These are phyloP conservation scores for Masnerella sp. DNA, from an alignment of 2,888 invertebrate genomes.

Conservation along the genomic window DNA sequence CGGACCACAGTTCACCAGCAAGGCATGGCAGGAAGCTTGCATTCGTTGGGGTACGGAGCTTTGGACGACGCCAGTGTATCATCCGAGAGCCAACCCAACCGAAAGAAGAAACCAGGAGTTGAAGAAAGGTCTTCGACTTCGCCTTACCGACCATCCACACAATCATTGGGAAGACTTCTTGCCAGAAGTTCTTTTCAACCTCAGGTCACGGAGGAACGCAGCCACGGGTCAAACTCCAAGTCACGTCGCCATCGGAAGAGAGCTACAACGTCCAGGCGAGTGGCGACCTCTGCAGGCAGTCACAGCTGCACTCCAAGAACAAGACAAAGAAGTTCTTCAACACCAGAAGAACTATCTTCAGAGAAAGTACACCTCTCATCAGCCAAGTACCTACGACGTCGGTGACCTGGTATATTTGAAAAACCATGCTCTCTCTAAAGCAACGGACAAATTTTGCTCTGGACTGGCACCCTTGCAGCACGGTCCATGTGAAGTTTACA, in stretches of 20 bases:
- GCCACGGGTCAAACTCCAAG: constrained; percentile 28
- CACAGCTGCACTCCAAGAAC: not conserved
- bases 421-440: not conserved
- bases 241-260: constrained; percentile 10
- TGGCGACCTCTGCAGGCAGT: constrained; percentile 9
- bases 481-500: too few species aligned
- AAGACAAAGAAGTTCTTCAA: not conserved
- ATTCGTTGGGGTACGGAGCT: constrained; percentile 21
- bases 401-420: not conserved
- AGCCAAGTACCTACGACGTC: too few species aligned
- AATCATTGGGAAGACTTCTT: not conserved
- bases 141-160: constrained; percentile 12
- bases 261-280: constrained; percentile 31
- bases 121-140: constrained; percentile 39
- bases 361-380: too few species aligned
- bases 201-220: constrained; percentile 36
- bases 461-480: constrained; percentile 4
- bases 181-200: constrained; percentile 18
- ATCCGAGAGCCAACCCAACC: constrained; percentile 48
- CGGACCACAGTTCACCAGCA: constrained; percentile 44
- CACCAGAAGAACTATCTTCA: not conserved
- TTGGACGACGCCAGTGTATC: constrained; percentile 55
- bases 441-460: not conserved
- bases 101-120: constrained; percentile 52
- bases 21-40: not conserved